Evolutionary conservation across 2,113 vertebrate genomes (phyloP).

Genomic region (Hyperopisus bebe): DNA sequence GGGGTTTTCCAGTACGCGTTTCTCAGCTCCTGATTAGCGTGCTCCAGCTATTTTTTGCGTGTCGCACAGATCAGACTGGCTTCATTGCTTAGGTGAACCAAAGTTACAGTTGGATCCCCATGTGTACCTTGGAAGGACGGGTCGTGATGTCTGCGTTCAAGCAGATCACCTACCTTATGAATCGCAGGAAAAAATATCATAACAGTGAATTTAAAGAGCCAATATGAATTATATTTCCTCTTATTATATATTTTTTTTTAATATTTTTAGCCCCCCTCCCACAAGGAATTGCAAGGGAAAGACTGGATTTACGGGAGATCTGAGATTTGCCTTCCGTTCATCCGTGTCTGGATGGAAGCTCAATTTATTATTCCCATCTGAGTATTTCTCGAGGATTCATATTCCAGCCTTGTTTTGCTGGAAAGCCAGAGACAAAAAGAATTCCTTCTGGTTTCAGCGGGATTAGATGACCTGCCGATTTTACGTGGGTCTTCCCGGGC

Average conservation of each 20-base stretch:
- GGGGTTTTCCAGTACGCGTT: not conserved
- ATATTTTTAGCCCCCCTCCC: not conserved
- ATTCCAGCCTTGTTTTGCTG: not conserved
- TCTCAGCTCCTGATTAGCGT: not conserved
- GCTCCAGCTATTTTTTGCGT: not conserved
- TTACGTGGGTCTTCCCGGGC: not conserved
- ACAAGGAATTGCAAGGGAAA: not conserved
- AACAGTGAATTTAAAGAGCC: not conserved
- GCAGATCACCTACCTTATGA: not conserved
- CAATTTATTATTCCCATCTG: not conserved
- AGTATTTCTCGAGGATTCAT: not conserved
- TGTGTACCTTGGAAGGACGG: not conserved
- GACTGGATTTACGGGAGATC: not conserved
- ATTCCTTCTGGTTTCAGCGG: not conserved
- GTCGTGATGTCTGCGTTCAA: not conserved
- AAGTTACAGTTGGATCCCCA: not conserved
- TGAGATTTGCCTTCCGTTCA: not conserved
- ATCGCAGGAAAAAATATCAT: not conserved
- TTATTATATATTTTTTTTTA: not conserved
- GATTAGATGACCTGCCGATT: not conserved
- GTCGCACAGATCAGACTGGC: not conserved
- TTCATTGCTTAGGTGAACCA: not conserved
- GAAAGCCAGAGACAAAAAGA: not conserved
- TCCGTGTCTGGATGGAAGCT: not conserved
- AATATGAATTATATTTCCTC: not conserved